Base-by-base conservation (phyloP, 2,113 vertebrate genomes). In the Merops nubicus region DNA sequence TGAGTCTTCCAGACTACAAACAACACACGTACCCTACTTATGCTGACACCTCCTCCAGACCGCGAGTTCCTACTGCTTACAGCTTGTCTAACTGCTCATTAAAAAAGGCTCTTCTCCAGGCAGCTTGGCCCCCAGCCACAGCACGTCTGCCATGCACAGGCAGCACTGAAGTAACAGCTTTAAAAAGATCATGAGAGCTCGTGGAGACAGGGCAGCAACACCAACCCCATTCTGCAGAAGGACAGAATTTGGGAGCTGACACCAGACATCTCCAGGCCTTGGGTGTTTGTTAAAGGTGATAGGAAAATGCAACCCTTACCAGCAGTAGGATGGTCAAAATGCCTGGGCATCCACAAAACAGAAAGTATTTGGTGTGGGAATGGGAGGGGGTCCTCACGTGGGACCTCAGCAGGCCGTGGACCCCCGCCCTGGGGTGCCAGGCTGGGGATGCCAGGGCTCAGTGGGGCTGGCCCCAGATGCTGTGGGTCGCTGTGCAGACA, bases 291-390 rank as follows among this genome's bases (percentile, higher is more conserved):
- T 43, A 67, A 67, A 82, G 50, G 33, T 33, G 45, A 82, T 34
- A 18, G 29, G 60, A 15, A 92, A 74, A 43, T 8, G 17, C 51
- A 74, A 26, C 15, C 8, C 9, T 34, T 75, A 0, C 33, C 9
- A 8, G 78, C 26, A 60, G 26, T 0, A 56, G 36, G 20, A 34
- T 1, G 4, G 36, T 34, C 0, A 0, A 69, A 53, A 42, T 22
- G 54, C 22, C 14, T 28, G 38, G 28, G 14, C 12, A 26, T 31
- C 31, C n/a, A 33, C 31, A 54, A 75, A 83, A 17, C 20, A 63
- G 47, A 67, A 45, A 54, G 43, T 18, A 17, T 8, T 15, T 42
- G 6, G 3, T 83, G n/a, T 26, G 43, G 38, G 48, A 69, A 36
- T 15, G 16, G 38, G 67, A 62, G 29, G 3, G 9, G 3, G 1